A percentile compares a stretch with the other conserved stretches of the same genome.
Evolutionary conservation across 2,888 invertebrate species (phyloP).

Genomic region (Trissolcus japonicus): DNA sequence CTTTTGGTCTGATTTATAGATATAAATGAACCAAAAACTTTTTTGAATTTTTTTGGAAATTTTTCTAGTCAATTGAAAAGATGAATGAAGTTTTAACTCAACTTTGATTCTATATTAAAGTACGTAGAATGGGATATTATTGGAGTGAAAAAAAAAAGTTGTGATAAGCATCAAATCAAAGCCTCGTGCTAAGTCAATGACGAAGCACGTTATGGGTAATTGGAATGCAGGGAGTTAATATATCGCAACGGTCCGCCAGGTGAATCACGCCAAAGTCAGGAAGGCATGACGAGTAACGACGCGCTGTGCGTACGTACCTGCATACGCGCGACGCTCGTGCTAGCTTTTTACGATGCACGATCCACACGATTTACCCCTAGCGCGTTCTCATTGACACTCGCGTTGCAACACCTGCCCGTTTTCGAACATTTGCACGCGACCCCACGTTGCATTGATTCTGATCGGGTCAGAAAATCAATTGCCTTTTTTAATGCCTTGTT

Average conservation of each 20-base stretch:
- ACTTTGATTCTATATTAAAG: no score
- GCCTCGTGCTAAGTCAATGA: slow-evolving; percentile 60
- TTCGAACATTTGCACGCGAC: slow-evolving; percentile 69
- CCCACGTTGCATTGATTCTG: slow-evolving; percentile 56
- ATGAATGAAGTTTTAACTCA: no score
- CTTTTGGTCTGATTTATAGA: no score
- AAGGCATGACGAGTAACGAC: slow-evolving; percentile 69
- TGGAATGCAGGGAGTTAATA: slow-evolving; percentile 64
- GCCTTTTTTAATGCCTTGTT: slow-evolving; percentile 4
- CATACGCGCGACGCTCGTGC: slow-evolving; percentile 58
- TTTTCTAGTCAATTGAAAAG: background rate
- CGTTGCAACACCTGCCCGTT: slow-evolving; percentile 58
- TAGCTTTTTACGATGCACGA: slow-evolving; percentile 66
- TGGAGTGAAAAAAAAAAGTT: slow-evolving; percentile 16
- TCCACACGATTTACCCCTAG: slow-evolving; percentile 70
- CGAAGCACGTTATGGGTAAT: slow-evolving; percentile 52
- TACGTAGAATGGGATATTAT: no score
- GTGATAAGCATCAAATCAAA: slow-evolving; percentile 53
- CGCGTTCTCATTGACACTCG: slow-evolving; percentile 61
- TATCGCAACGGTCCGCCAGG: slow-evolving; percentile 72
- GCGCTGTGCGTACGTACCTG: slow-evolving; percentile 54
- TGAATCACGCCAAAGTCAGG: slow-evolving; percentile 75
- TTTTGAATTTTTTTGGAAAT: no score
- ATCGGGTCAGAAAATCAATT: slow-evolving; percentile 33
- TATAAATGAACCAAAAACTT: background rate